These are phyloP conservation scores for Ctenoplectra terminalis DNA, from an alignment of 1,140 invertebrate genomes.

Conservation along the genomic window DNA sequence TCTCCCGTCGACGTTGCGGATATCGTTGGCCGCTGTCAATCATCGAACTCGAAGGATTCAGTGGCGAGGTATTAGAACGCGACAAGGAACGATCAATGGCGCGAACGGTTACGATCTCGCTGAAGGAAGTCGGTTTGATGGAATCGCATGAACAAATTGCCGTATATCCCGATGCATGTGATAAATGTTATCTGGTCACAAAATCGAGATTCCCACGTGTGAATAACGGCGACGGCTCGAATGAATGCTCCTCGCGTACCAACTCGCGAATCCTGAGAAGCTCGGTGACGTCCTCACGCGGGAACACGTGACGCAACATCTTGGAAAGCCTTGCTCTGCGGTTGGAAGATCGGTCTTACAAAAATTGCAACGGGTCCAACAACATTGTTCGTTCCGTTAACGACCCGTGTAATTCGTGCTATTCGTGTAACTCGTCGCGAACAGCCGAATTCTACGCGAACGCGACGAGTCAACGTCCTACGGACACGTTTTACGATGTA, in stretches of 20 bases:
- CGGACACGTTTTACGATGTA: slow-evolving; percentile 12
- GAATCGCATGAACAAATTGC: background rate
- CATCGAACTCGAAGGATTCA: background rate
- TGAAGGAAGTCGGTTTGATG: background rate
- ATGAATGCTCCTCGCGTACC: background rate
- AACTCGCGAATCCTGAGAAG: background rate
- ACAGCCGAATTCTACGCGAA: background rate
- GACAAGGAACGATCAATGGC: too few relatives aligned
- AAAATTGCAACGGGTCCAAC: background rate
- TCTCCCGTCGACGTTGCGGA: slow-evolving; percentile 32
- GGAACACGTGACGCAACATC: background rate
- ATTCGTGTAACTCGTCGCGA: too few relatives aligned
- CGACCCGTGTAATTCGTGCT: background rate
- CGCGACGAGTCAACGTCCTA: background rate
- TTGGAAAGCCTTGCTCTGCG: background rate
- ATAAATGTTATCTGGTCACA: slow-evolving; percentile 12
- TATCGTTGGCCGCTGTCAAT: slow-evolving; percentile 35
- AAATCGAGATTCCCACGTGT: slow-evolving; percentile 27
- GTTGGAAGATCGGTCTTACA: background rate
- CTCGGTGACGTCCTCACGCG: background rate
- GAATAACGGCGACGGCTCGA: background rate
- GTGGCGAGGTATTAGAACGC: background rate
- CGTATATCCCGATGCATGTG: background rate
- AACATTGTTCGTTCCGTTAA: background rate
- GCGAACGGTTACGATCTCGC: background rate